A percentile compares a stretch with the other conserved stretches of the same genome.
These are phyloP conservation scores for Enteromius argenteus DNA, from an alignment of 2,797 vertebrate genomes.

Conservation along the genomic window DNA sequence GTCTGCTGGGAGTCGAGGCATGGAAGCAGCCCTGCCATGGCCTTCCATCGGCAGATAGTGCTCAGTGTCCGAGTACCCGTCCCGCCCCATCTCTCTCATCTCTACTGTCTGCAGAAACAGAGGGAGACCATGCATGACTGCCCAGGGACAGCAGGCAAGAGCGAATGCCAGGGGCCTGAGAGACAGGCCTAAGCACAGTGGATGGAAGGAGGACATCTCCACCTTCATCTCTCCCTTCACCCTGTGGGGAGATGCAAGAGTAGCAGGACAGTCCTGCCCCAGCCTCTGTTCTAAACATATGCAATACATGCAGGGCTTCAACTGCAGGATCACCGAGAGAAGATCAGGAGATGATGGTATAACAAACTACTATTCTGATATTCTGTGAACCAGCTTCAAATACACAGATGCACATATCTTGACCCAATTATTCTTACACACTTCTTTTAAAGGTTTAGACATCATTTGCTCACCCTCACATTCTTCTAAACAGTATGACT, in stretches of 20 bases:
- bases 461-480: neutral
- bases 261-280: constrained; percentile 53
- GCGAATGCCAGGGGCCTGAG: constrained; percentile 50
- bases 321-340: neutral
- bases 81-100: constrained; percentile 93
- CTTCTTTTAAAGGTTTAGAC: neutral
- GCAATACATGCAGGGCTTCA: neutral
- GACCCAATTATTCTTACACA: neutral
- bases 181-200: constrained; percentile 56
- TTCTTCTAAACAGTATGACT: neutral
- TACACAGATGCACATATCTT: neutral
- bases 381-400: neutral
- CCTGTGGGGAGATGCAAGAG: constrained; percentile 56
- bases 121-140: constrained; percentile 79
- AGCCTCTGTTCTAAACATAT: constrained; percentile 25
- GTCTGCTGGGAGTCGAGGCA: constrained; percentile 96
- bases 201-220: constrained; percentile 55
- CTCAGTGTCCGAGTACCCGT: constrained; percentile 94
- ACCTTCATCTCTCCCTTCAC: constrained; percentile 50
- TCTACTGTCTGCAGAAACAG: constrained; percentile 91
- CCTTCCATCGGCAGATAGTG: constrained; percentile 94
- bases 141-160: constrained; percentile 63
- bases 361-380: neutral
- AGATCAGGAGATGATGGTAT: neutral
- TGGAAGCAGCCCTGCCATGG: constrained; percentile 93